Conservation (phyloP, 2,113 vertebrate species). For the Nothocercus julius region DNA sequence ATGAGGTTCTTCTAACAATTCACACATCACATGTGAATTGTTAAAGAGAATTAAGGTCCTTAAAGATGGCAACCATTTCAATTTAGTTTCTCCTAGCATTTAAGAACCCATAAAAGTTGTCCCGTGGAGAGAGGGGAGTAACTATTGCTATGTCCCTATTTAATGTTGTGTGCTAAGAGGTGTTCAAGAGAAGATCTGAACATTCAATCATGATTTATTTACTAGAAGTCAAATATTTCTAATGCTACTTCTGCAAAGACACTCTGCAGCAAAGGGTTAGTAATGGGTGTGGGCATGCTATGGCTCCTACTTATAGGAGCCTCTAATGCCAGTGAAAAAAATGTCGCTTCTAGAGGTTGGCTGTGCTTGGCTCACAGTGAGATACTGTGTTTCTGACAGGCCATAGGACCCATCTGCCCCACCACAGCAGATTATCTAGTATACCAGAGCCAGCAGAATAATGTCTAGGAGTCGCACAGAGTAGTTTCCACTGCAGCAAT, state of each 20-base stretch:
- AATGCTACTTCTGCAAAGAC: not conserved
- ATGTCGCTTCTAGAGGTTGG: not conserved
- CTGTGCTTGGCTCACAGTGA: not conserved
- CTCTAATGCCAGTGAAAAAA: not conserved
- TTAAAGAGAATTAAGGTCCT: not conserved
- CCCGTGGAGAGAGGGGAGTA: not conserved
- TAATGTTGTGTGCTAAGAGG: not conserved
- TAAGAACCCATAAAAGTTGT: not conserved
- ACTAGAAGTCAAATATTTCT: not conserved
- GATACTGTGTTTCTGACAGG: not conserved
- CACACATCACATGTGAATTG: not conserved
- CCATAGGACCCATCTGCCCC: not conserved
- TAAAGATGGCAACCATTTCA: not conserved
- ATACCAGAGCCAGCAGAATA: not conserved
- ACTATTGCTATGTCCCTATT: not conserved
- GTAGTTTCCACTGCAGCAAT: not conserved
- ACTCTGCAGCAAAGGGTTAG: not conserved
- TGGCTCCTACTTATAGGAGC: not conserved
- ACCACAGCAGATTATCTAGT: not conserved
- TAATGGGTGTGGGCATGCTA: not conserved
- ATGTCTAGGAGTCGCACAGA: not conserved
- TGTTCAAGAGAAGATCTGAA: not conserved
- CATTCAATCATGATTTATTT: not conserved
- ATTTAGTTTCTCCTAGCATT: not conserved
- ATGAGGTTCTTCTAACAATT: not conserved